These are phyloP conservation scores for Sitta europaea DNA, from an alignment of 2,113 vertebrate species.

Conservation along the genomic window DNA sequence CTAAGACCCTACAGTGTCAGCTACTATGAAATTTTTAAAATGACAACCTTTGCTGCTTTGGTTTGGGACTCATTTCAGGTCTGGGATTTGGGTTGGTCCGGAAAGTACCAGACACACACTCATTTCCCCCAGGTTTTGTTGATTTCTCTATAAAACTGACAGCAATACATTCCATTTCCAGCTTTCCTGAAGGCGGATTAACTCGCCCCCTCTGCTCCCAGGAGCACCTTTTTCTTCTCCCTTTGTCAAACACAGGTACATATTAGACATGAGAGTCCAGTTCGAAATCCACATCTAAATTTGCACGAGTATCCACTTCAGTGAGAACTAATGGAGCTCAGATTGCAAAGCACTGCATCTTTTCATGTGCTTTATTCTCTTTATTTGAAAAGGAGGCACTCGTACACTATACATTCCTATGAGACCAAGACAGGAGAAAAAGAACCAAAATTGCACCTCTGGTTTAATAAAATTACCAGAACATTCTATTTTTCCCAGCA, in stretches of 20 bases:
- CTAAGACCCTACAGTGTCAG: neutral
- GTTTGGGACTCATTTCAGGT: neutral
- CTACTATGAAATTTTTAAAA: neutral
- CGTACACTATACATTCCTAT: fast-evolving
- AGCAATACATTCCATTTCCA: neutral
- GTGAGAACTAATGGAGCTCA: neutral
- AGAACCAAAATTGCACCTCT: neutral
- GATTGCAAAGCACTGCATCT: neutral
- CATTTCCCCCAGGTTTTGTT: neutral
- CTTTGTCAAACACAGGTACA: neutral
- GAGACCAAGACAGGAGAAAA: neutral
- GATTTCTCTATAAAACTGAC: neutral
- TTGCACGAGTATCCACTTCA: neutral
- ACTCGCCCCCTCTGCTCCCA: neutral
- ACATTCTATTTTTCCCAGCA: neutral
- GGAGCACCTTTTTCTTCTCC: neutral
- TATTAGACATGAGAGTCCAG: neutral
- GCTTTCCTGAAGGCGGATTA: neutral
- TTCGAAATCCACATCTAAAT: neutral
- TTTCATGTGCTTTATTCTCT: neutral
- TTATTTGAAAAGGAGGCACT: neutral
- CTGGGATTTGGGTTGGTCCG: neutral
- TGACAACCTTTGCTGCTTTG: neutral
- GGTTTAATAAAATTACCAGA: neutral
- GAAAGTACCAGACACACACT: neutral